Conservation (phyloP, 2,797 vertebrate genomes). For the Labeo calbasu region DNA sequence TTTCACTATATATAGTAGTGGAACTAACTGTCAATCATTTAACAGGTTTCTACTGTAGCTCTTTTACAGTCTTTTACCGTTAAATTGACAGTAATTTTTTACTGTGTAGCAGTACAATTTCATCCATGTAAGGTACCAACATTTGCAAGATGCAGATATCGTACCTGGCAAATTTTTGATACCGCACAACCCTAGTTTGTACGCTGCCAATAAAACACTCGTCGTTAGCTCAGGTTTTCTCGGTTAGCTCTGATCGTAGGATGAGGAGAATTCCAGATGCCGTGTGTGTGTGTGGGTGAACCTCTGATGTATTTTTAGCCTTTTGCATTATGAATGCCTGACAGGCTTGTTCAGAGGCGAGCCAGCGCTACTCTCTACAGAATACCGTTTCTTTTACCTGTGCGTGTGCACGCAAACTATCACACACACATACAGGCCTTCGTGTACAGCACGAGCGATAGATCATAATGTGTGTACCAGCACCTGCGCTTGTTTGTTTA, state of each 20-base stretch:
- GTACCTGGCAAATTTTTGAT: not conserved
- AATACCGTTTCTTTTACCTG: conserved; percentile 63
- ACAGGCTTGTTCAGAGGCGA: conserved; percentile 72
- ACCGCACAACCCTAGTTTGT: conserved; percentile 50
- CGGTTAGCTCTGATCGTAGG: conserved; percentile 32
- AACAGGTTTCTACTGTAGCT: no score
- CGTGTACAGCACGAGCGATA: not conserved
- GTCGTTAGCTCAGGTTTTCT: conserved; percentile 6
- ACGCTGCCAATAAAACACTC: not conserved
- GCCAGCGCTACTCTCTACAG: conserved; percentile 65
- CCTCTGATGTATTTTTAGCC: conserved; percentile 81
- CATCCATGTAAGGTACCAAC: no score
- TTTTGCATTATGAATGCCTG: conserved; percentile 81
- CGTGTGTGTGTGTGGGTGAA: conserved; percentile 53
- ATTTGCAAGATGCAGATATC: not conserved
- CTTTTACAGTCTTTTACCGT: no score
- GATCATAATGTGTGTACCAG: conserved; percentile 29
- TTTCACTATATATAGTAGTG: no score
- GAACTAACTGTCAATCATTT: no score
- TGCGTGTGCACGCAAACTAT: conserved; percentile 8
- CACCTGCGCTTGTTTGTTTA: conserved; percentile 9
- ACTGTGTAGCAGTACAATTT: not conserved
- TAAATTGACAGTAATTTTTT: no score
- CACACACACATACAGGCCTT: not conserved
- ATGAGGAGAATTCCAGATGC: conserved; percentile 51